Percentiles rank a stretch among this genome's conserved stretches.
Conservation (phyloP, 2,797 vertebrate genomes). For the Pantherophis alleghaniensis region DNA sequence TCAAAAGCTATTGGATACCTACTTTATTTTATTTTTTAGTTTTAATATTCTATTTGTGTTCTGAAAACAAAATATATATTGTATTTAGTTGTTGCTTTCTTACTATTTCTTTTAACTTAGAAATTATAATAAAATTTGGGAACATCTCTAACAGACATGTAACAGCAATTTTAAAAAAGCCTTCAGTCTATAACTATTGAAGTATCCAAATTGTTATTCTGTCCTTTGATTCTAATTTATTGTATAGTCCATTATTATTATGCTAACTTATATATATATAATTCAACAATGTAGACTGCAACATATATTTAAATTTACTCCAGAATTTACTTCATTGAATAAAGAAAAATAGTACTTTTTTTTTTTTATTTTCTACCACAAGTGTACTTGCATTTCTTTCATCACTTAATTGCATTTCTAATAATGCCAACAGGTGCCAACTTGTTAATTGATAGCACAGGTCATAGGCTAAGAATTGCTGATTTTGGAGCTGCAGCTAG, state of each 20-base stretch:
- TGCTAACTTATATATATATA: neutral
- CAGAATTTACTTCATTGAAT: neutral
- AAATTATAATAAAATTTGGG: neutral
- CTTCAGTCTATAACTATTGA: neutral
- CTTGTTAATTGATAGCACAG: constrained; percentile 89
- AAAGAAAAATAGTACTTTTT: neutral
- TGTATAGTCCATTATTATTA: neutral
- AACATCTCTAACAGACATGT: neutral
- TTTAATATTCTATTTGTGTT: neutral
- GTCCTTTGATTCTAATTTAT: neutral
- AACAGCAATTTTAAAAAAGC: neutral
- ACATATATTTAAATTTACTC: neutral
- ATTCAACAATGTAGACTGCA: neutral
- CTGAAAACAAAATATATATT: neutral
- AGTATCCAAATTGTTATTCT: neutral
- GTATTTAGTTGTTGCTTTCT: neutral
- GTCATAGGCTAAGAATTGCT: constrained; percentile 86
- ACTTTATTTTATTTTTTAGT: neutral
- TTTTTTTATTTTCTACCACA: neutral
- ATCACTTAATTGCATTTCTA: constrained; percentile 47
- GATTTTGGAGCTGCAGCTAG: constrained; percentile 89
- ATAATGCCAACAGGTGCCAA: constrained; percentile 82
- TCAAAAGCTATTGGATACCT: neutral
- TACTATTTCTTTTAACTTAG: neutral
- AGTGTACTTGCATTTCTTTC: neutral